Conservation (phyloP, 2,888 invertebrate species). For the Oxyteleia sp. region DNA sequence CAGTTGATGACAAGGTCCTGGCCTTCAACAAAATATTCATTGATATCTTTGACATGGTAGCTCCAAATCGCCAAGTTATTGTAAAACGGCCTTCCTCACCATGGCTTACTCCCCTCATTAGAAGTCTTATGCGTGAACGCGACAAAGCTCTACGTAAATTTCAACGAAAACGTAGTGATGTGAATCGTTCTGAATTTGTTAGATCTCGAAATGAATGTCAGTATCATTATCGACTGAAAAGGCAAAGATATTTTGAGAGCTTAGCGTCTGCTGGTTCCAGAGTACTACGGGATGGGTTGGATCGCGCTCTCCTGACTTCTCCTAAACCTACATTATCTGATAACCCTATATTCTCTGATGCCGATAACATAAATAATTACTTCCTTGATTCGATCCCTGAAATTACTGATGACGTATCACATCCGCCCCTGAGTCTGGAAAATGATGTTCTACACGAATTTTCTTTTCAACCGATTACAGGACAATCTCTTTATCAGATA, state of each 20-base stretch:
- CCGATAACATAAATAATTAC: not conserved
- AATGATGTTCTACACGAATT: too few relatives aligned
- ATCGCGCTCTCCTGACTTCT: not conserved
- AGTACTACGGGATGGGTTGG: not conserved
- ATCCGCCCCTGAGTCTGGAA: too few relatives aligned
- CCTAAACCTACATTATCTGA: not conserved
- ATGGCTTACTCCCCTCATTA: conserved; percentile 3
- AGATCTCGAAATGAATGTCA: too few relatives aligned
- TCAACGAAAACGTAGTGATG: not conserved
- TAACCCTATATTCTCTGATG: not conserved
- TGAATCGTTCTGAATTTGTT: not conserved
- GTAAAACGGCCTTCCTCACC: not conserved
- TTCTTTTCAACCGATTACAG: too few relatives aligned
- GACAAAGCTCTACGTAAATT: not conserved
- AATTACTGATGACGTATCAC: not conserved
- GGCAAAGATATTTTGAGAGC: not conserved
- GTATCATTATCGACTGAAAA: not conserved
- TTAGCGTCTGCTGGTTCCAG: not conserved
- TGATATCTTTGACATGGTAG: not conserved
- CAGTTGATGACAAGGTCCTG: not conserved
- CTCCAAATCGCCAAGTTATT: not conserved
- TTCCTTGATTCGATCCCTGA: not conserved
- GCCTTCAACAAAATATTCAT: not conserved
- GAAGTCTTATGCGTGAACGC: not conserved
- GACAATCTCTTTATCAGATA: too few relatives aligned